These are phyloP conservation scores for Epinotia brunnichana DNA, from an alignment of 2,888 invertebrate genomes.

Conservation along the genomic window DNA sequence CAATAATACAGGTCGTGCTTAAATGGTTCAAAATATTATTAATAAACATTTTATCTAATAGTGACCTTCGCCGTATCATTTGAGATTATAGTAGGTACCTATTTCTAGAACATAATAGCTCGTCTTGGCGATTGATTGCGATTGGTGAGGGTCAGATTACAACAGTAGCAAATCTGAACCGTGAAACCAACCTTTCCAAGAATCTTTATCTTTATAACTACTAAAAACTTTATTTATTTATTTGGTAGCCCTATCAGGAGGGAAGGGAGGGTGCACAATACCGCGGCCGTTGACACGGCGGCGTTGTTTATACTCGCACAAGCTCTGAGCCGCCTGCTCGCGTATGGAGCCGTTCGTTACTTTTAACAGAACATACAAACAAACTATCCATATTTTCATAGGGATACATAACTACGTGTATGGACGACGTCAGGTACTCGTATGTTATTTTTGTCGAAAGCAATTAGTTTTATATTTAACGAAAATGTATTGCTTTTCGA, in stretches of 20 bases:
- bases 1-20: background rate
- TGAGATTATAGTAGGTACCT: background rate
- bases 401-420: background rate
- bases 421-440: too few relatives aligned
- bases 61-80: background rate
- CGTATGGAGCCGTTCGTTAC: constrained; percentile 62
- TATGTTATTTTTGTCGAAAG: background rate
- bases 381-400: constrained; percentile 20
- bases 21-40: background rate
- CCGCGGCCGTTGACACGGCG: constrained; percentile 81
- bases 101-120: too few relatives aligned
- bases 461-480: background rate
- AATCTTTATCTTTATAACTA: too few relatives aligned
- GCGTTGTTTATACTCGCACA: constrained; percentile 70
- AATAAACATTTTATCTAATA: background rate
- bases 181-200: background rate
- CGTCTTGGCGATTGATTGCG: too few relatives aligned
- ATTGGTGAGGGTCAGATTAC: too few relatives aligned
- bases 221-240: background rate
- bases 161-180: background rate
- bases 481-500: too few relatives aligned
- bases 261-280: constrained; percentile 59
- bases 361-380: constrained; percentile 29
- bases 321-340: constrained; percentile 51
- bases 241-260: constrained; percentile 40